A percentile compares a stretch with the other conserved stretches of the same genome.
Conservation (phyloP, 2,888 invertebrate species). For the Acrocyrtus sp. region DNA sequence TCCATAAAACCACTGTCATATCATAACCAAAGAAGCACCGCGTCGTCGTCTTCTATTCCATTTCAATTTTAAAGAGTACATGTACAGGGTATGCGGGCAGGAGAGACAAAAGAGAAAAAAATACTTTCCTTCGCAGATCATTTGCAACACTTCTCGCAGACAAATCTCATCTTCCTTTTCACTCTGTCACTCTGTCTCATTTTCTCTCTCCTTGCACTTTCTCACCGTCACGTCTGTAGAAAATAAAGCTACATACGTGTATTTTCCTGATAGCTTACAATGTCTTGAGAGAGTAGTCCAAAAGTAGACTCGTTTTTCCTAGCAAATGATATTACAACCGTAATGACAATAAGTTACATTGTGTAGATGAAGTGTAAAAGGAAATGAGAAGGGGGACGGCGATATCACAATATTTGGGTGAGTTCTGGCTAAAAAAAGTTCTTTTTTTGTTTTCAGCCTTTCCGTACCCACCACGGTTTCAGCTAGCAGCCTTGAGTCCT, state of each 20-base stretch:
- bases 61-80: not conserved
- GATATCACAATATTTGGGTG: too few species aligned
- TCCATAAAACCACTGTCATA: not conserved
- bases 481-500: too few species aligned
- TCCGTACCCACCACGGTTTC: too few species aligned
- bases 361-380: slow-evolving; percentile 21
- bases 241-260: slow-evolving; percentile 5
- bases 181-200: slow-evolving; percentile 6
- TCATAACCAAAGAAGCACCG: not conserved
- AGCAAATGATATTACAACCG: not conserved
- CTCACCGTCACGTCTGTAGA: slow-evolving; percentile 6
- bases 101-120: slow-evolving; percentile 20
- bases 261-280: slow-evolving; percentile 8
- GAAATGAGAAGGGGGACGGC: slow-evolving; percentile 28
- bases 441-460: slow-evolving; percentile 1
- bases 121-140: slow-evolving; percentile 22
- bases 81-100: too few species aligned
- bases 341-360: slow-evolving; percentile 32
- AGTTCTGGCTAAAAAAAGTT: too few species aligned
- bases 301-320: not conserved
- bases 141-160: slow-evolving; percentile 32
- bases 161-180: slow-evolving; percentile 41
- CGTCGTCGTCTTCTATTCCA: not conserved
- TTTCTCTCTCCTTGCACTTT: slow-evolving; percentile 9
- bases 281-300: too few species aligned